phyloP scores from a whole-genome alignment of 2,797 vertebrate species.

The Sparus aurata region DNA sequence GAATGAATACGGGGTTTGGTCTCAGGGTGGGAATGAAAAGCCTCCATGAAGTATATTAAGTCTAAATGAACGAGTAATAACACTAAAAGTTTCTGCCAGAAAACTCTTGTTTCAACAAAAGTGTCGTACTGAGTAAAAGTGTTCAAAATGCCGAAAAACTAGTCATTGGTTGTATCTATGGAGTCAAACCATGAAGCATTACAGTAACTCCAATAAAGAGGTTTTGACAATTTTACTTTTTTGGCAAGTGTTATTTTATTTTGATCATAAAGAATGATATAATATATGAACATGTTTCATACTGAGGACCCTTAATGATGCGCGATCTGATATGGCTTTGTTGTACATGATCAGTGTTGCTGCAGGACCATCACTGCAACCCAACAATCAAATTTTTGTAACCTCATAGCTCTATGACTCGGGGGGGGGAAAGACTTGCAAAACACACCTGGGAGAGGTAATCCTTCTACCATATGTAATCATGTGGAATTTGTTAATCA shows the following conservation, averaged over 20 bases:
- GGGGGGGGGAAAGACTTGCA: too few relatives aligned
- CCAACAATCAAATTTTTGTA: too few relatives aligned
- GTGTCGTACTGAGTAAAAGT: neutral
- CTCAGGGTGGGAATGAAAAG: neutral
- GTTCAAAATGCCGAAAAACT: neutral
- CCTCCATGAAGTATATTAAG: neutral
- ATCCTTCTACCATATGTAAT: too few relatives aligned
- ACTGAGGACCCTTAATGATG: neutral
- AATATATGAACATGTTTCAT: neutral
- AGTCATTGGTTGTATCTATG: neutral
- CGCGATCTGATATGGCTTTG: too few relatives aligned
- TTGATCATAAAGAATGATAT: neutral
- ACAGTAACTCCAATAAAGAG: constrained; percentile 35
- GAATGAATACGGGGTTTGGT: neutral
- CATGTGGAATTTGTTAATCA: too few relatives aligned
- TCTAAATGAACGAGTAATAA: neutral
- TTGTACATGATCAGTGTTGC: too few relatives aligned
- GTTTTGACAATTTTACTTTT: neutral
- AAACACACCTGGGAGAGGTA: too few relatives aligned
- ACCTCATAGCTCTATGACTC: too few relatives aligned
- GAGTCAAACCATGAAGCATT: neutral
- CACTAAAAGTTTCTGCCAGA: neutral
- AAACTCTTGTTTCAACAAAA: neutral
- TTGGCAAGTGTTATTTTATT: neutral
- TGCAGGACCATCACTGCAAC: too few relatives aligned